Percentiles rank a stretch among this genome's conserved stretches.
These are phyloP conservation scores for Allophyes oxyacanthae DNA, from an alignment of 2,888 invertebrate species.

Conservation along the genomic window DNA sequence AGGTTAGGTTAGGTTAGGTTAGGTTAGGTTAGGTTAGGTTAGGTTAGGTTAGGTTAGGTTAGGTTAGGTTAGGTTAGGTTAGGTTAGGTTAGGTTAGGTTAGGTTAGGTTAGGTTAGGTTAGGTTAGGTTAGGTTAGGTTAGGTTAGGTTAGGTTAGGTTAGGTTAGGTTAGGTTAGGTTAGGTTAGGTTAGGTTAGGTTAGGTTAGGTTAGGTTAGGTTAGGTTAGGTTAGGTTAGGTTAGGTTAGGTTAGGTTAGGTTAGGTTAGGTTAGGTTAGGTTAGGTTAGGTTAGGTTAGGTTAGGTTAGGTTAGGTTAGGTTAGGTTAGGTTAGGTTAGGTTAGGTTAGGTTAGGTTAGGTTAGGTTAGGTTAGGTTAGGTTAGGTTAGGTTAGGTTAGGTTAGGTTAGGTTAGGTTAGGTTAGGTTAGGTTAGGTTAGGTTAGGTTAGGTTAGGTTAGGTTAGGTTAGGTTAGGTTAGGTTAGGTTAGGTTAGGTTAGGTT, in stretches of 20 bases:
- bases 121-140: constrained; percentile 41
- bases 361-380: constrained; percentile 13
- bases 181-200: constrained; percentile 36
- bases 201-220: constrained; percentile 28
- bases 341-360: constrained; percentile 23
- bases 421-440: constrained; percentile 17
- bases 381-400: constrained; percentile 10
- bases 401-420: constrained; percentile 19
- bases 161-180: too few relatives aligned
- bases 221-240: constrained; percentile 28
- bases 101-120: constrained; percentile 36
- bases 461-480: constrained; percentile 13
- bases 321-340: constrained; percentile 25
- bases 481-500: constrained; percentile 11
- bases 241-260: constrained; percentile 20
- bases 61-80: constrained; percentile 41
- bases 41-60: constrained; percentile 24
- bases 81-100: constrained; percentile 43
- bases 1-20: too few relatives aligned
- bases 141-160: constrained; percentile 37
- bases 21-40: constrained; percentile 44
- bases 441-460: constrained; percentile 14
- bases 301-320: constrained; percentile 19
- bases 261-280: constrained; percentile 21
- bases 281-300: constrained; percentile 24